Base-by-base conservation (phyloP, 2,888 invertebrate genomes). In the Pterobdella sp. region DNA sequence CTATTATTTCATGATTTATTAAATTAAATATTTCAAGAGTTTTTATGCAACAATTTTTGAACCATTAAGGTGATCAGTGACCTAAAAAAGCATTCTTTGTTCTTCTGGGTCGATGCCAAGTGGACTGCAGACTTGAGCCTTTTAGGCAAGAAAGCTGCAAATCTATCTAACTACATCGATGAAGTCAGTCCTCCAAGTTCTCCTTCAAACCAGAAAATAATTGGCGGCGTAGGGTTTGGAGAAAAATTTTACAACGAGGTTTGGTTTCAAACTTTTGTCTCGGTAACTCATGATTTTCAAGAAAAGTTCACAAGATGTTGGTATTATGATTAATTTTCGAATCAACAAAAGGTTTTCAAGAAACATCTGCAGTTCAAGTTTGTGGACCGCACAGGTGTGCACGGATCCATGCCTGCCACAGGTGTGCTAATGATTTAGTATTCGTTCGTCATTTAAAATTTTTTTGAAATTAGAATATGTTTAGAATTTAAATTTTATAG, bases 191-290 rank as follows among this genome's bases (percentile, higher is more conserved):
- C 82, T 64, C 81, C 82, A 1, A 78, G 76, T 37, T 76, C 79
- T 75, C 76, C 77, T 29, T 81, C 82, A 74, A 77, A 79, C 29
- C 81, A 82, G 74, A 82, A 83, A 75, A 78, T 83, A 18, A 77
- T 77, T 78, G 83, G 83, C 37, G 83, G 83, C n/a, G 82, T 83
- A 3, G 83, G 83, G 36, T 83, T 83, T 75, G 83, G 83, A 37
- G 79, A 81, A 10, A 80, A 79, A 73, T 81, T 82, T 73, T 81
- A 77, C 74, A 73, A 76, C 66, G 81, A 82, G 80, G 82, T 82
- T 18, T 10, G 4, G 29, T 29, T 63, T 32, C 18, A 7, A 22
- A 3, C 7, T 14, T 32, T 26, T 26, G 10, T 31, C 7, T 14
- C 32, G 31, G 26, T 4, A 36, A 37, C 34, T 26, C 36, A 26